Base-by-base conservation (phyloP, 2,113 vertebrate species). In the Poicephalus meyeri region DNA sequence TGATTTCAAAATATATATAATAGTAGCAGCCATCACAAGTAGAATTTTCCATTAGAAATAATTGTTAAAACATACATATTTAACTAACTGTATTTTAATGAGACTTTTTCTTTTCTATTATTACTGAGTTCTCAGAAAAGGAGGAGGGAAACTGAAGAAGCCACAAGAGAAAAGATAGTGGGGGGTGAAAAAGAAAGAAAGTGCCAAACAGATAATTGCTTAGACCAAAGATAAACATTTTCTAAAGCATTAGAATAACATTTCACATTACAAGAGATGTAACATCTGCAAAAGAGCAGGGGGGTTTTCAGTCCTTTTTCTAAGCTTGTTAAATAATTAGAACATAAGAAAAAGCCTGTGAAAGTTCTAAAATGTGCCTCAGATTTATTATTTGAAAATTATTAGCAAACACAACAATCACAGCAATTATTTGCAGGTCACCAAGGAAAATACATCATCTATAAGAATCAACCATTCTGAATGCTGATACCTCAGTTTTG, bases 171-270 rank as follows among this genome's bases (percentile, higher is more conserved):
- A 72, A 63, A 95, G 55, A 78, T 52, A 73, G 71, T 44, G 33
- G 20, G 46, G 50, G 18, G 70, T 61, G 50, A 70, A 82, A 94
- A 74, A 88, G 71, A 88, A 89, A 77, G 49, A 90, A 81, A 31
- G 39, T 84, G 77, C 26, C 19, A 0, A 92, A 61, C 80, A 95
- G 72, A 78, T 91, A 91, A 86, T 80, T 81, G 47, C 52, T 81
- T 63, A 84, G 64, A 74, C 82, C 47, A 52, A 93, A 96, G 86
- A 94, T 39, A 90, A 96, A 89, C 84, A 88, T 20, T 86, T 92
- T 35, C 28, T 81, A 78, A 88, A 91, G 42, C 25, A 72, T 61
- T 60, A 69, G 16, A 90, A 65, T 77, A 91, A 84, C 64, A 86
- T 86, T 73, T 86, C 76, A 64, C 10, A 4, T 71, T 50, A 39